Evolutionary conservation across 2,888 invertebrate species (phyloP).

Genomic region (Mythimna lalbum): DNA sequence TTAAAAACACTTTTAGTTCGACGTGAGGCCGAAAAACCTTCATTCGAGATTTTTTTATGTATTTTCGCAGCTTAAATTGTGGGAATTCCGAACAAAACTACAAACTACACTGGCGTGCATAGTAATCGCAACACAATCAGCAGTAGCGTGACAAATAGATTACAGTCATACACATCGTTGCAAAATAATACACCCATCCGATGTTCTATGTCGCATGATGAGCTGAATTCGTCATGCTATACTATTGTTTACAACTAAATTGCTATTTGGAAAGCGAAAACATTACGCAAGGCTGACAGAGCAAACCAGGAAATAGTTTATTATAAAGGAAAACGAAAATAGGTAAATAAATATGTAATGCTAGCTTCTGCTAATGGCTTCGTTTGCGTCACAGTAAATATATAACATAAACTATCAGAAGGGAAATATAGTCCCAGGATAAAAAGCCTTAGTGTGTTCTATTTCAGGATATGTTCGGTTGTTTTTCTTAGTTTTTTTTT

Average conservation of each 20-base stretch:
- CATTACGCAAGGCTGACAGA: slow-evolving; percentile 53
- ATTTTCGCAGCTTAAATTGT: not conserved
- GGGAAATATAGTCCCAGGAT: no score
- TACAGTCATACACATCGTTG: slow-evolving; percentile 59
- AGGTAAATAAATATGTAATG: slow-evolving; percentile 26
- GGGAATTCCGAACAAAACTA: slow-evolving; percentile 1
- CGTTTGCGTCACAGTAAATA: no score
- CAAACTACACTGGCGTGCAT: slow-evolving; percentile 23
- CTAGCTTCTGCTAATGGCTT: no score
- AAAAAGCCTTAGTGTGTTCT: no score
- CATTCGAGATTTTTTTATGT: no score
- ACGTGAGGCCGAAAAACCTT: no score
- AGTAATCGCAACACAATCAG: slow-evolving; percentile 45
- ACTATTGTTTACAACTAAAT: slow-evolving; percentile 63
- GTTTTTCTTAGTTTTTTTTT: no score
- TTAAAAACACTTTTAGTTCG: no score
- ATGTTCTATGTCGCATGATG: slow-evolving; percentile 59
- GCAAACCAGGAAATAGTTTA: slow-evolving; percentile 44
- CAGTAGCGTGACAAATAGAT: slow-evolving; percentile 67
- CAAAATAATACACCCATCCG: slow-evolving; percentile 66
- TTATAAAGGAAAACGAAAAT: slow-evolving; percentile 34
- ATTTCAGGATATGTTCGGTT: no score
- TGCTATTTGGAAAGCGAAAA: slow-evolving; percentile 62
- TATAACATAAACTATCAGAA: no score
- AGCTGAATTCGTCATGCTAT: slow-evolving; percentile 68